Evolutionary conservation across 2,797 vertebrate genomes (phyloP).

Genomic region (Sardinella longiceps): DNA sequence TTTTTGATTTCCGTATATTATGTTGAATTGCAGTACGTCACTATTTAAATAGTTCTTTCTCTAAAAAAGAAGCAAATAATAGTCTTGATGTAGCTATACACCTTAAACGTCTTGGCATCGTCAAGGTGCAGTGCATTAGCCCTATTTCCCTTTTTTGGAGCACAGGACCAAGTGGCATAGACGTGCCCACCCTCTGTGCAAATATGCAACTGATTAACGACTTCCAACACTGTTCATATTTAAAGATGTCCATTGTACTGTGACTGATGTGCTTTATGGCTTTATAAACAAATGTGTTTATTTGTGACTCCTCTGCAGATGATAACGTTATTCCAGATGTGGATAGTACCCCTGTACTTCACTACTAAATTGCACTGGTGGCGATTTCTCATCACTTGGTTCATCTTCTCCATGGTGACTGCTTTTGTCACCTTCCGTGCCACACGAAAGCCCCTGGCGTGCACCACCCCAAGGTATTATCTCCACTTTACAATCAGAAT

Average conservation of each 20-base stretch:
- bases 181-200: neutral
- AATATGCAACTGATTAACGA: neutral
- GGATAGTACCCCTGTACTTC: slow-evolving; percentile 98
- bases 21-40: neutral
- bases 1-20: neutral
- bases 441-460: slow-evolving; percentile 91
- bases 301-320: slow-evolving; percentile 72
- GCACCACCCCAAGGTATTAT: slow-evolving; percentile 91
- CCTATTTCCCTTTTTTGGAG: neutral
- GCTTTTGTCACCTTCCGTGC: slow-evolving; percentile 93
- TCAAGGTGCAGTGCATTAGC: neutral
- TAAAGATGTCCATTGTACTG: neutral
- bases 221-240: neutral
- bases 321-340: slow-evolving; percentile 99
- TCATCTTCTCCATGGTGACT: slow-evolving; percentile 93
- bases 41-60: neutral
- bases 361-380: slow-evolving; percentile 98
- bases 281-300: neutral
- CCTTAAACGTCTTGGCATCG: neutral
- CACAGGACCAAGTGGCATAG: neutral
- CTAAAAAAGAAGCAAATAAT: no score
- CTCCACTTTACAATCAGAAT: neutral
- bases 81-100: no score
- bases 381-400: slow-evolving; percentile 93
- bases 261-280: neutral